These are phyloP conservation scores for Steinernema hermaphroditum DNA, from an alignment of 2,888 invertebrate species.

Conservation along the genomic window DNA sequence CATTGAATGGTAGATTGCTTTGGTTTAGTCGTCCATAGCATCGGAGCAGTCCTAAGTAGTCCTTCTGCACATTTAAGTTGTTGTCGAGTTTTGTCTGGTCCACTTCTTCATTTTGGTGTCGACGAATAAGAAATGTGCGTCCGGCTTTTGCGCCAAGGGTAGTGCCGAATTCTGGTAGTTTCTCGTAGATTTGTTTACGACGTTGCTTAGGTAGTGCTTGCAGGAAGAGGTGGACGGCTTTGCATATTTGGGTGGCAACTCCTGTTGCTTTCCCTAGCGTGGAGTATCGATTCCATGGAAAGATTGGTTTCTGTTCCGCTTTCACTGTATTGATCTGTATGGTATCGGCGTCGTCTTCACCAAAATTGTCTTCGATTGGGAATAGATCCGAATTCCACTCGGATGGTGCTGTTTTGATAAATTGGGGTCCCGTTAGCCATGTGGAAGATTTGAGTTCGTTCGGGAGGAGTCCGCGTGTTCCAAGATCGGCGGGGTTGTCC, in stretches of 20 bases:
- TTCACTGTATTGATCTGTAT: neutral
- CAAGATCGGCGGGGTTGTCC: slow-evolving; percentile 33
- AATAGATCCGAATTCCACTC: neutral
- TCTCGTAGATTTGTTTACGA: neutral
- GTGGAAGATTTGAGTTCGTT: neutral
- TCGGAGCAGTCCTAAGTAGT: neutral
- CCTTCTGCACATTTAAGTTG: neutral
- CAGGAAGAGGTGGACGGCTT: neutral
- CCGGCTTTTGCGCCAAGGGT: neutral
- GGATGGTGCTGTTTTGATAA: neutral
- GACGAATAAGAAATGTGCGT: neutral
- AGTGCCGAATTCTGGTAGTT: neutral
- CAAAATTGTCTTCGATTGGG: neutral
- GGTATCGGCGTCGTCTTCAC: neutral
- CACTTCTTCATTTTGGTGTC: neutral
- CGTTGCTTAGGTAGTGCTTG: neutral
- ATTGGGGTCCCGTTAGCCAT: neutral
- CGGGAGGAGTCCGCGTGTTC: slow-evolving; percentile 14
- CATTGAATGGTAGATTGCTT: neutral
- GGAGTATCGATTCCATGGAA: neutral
- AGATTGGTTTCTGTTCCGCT: too few relatives aligned
- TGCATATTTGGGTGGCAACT: neutral
- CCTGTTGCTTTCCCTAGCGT: neutral
- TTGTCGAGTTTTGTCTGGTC: neutral
- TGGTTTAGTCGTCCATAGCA: neutral